Base-by-base conservation (phyloP, 2,888 invertebrate genomes). In the Hypomecis atomaria region DNA sequence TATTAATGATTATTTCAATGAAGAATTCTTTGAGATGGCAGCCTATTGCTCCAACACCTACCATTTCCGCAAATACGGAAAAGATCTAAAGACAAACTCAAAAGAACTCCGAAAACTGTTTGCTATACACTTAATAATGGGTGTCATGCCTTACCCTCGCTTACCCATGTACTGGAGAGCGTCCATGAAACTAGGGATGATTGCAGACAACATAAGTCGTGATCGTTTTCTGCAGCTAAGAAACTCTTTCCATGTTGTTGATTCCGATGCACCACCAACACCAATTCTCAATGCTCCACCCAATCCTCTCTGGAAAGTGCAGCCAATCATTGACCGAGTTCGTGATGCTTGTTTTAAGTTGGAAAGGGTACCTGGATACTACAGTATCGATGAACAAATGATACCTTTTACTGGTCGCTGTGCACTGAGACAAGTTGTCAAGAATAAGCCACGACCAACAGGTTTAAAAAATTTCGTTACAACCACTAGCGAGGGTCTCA, bases 381-480 rank as follows among this genome's bases (percentile, higher is more conserved):
- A 48, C 10, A 71, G 69, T 0, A 69, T 72, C n/a, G 71, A 70
- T 33, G 69, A 71, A 40, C 70, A 47, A 8, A 47, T 47, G 48
- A 34, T 48, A 6, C 36, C 48, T 1, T 48, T 48, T 6, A 48
- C 48, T 69, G 71, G 73, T 8, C 48, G 62, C 37, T 72, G 74
- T 53, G 10, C 49, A 4, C 43, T 71, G 6, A 59, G 72, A 5
- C 73, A 73, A 44, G 68, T 69, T 9, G 68, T 70, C 0, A 59
- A 53, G 45, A 69, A 67, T 40, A 70, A 74, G 42, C 69, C 70
- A 23, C 62, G 69, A 11, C 70, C 70, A 33, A 65, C 65, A n/a
- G 73, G 73, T 10, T 50, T 73, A 34, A 72, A 73, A 63, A 73
- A 69, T 42, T 67, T 72, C 52, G 66, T 72, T 6, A 38, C 67